These are phyloP conservation scores for Heliconius ismenius DNA, from an alignment of 2,888 invertebrate genomes.

Conservation along the genomic window DNA sequence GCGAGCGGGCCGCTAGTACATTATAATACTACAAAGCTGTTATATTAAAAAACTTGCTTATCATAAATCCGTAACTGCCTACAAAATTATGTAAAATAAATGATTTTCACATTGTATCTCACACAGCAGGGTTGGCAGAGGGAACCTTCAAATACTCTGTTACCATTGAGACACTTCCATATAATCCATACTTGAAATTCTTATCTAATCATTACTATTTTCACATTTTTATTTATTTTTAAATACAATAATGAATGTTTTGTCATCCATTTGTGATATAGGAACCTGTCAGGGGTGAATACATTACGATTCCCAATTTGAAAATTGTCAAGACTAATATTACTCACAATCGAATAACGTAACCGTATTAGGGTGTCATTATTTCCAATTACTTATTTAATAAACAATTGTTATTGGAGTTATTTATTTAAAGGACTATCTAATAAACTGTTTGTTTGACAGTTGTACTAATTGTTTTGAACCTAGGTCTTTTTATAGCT, in stretches of 20 bases:
- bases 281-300: slow-evolving; percentile 66
- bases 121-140: too few relatives aligned
- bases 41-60: too few relatives aligned
- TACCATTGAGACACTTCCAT: too few relatives aligned
- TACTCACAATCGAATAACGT: slow-evolving; percentile 69
- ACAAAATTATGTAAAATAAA: too few relatives aligned
- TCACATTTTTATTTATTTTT: background rate
- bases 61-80: too few relatives aligned
- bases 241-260: slow-evolving; percentile 8
- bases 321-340: slow-evolving; percentile 78
- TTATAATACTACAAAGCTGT: too few relatives aligned
- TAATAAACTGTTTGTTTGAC: background rate
- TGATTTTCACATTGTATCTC: too few relatives aligned
- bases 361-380: slow-evolving; percentile 70
- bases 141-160: too few relatives aligned
- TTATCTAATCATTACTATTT: too few relatives aligned
- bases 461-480: background rate
- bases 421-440: slow-evolving; percentile 32
- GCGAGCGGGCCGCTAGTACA: too few relatives aligned
- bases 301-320: slow-evolving; percentile 75
- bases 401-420: slow-evolving; percentile 55
- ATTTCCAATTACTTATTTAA: slow-evolving; percentile 75
- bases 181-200: too few relatives aligned
- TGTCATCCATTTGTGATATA: slow-evolving; percentile 42
- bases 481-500: too few relatives aligned